Base-by-base conservation (phyloP, 92 coral and sea anemone species). In the Zoanthus solanderi region DNA sequence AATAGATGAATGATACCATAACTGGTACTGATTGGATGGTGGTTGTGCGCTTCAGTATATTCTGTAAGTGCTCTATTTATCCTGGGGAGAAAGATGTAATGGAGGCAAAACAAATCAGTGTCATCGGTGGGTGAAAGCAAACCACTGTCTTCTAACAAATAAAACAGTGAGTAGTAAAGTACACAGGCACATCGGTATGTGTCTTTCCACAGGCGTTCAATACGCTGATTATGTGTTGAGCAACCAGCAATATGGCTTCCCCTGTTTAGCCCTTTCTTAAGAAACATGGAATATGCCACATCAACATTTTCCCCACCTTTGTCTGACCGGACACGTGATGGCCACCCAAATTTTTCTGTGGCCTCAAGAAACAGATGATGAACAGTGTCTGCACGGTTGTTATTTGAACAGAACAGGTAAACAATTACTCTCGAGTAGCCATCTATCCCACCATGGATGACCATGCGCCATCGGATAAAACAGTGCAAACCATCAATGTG, bases 221-320 rank as follows among this genome's bases (percentile, higher is more conserved):
- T 87, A 18, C 90, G 34, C 57, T 88, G 92, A 69, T 87, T 87
- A 31, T 78, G 90, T 30, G 90, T 87, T 16, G 90, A 87, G 65
- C 90, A 23, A 7, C 90, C 79, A 87, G 90, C 85, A 47, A 87
- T 87, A n/a, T 87, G 84, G 28, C 90, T 77, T 15, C 84, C 71
- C 63, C 88, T 85, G 71, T 85, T 53, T 52, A 85, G 32, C 37
- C 83, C 81, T 17, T 85, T 85, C 17, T 77, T 69, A 44, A 87
- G 69, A 13, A 87, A 90, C 93, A 90, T 87, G 1, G 75, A 75
- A 71, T 46, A 87, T 69, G 88, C 85, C 44, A 87, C 90, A 58
- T 82, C 87, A n/a, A 90, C 88, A 81, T 87, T 87, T 75, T 90
- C 90, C 16, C 92, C 83, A 4, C 90, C 90, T 14, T 90, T 87